Evolutionary conservation across 2,797 vertebrate genomes (phyloP), one percentile per base, ranked within the genome.

Genomic region (Cossypha dichroa): DNA sequence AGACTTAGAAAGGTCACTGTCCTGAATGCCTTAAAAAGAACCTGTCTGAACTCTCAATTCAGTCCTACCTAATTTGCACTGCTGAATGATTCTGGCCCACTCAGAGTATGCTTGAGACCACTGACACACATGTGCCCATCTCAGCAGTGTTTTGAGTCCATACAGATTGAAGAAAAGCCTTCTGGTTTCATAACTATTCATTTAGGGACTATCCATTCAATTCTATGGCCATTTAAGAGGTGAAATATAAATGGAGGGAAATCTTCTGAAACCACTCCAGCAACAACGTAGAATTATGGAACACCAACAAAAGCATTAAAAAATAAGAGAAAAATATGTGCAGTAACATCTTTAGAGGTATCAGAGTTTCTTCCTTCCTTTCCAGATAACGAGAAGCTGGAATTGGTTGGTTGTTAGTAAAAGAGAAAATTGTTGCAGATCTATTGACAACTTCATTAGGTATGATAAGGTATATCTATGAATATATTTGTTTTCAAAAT

Each of bases 401-500:
- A 52, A 82, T n/a, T 60, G 10, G 12, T 31, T 60, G 4, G 31
- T 19, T 77, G 22, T 26, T 63, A 45, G 22, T 51, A 58, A 68
- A 82, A 62, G 6, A 62, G 36, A 78, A 87, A n/a, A 43, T 19
- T 23, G 15, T 36, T 40, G 6, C 52, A 93, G 4, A 15, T 73
- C 70, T 93, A 25, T 77, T 75, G 64, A 74, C 64, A 84, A 25
- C 49, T 81, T 82, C 48, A 48, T 62, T 75, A 26, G 13, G 1
- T 58, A 31, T 51, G 66, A 85, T 87, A 95, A 95, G 33, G 38
- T 86, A 3, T 84, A 87, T 87, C 88, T 96, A 20, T 45, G 46
- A 93, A 79, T 12, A 10, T 73, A 66, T 72, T 93, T 92, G 88
- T 74, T 88, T 78, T 96, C 51, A 76, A 78, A 94, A 95, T 92